phyloP scores from a whole-genome alignment of 2,888 invertebrate species.

The Erebia ligea region DNA sequence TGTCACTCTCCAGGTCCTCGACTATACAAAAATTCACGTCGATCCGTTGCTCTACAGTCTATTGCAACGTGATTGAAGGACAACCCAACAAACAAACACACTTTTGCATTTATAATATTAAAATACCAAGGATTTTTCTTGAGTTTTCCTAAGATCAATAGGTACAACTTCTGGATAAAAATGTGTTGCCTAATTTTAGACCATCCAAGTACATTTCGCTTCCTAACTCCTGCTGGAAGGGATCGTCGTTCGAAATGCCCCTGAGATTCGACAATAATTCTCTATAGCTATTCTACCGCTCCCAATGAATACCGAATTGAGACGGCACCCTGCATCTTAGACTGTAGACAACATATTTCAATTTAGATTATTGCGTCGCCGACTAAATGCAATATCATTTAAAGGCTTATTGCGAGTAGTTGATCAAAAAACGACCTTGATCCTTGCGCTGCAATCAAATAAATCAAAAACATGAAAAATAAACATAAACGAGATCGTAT shows the following conservation, averaged over 20 bases:
- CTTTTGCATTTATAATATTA: no score
- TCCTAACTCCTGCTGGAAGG: conserved; percentile 48
- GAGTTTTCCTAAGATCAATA: neutral
- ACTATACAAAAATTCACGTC: no score
- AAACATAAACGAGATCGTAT: conserved; percentile 55
- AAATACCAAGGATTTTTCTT: no score
- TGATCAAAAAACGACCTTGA: conserved; percentile 37
- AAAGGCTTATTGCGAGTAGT: conserved; percentile 19
- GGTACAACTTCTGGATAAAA: neutral
- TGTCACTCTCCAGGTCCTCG: no score
- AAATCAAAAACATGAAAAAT: conserved; percentile 69
- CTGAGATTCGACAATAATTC: conserved; percentile 79
- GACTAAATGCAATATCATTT: conserved; percentile 41
- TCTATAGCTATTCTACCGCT: conserved; percentile 70
- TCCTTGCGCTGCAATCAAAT: conserved; percentile 49
- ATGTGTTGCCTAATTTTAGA: neutral
- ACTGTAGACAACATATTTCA: conserved; percentile 65
- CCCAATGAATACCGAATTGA: conserved; percentile 76
- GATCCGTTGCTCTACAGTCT: no score
- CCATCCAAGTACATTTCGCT: conserved; percentile 46
- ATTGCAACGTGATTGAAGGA: no score
- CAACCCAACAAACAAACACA: no score
- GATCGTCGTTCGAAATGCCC: conserved; percentile 62
- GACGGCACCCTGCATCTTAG: conserved; percentile 60
- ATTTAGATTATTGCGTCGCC: conserved; percentile 73